Evolutionary conservation across 2,113 vertebrate genomes (phyloP).

Genomic region (Hydrolagus affinis): DNA sequence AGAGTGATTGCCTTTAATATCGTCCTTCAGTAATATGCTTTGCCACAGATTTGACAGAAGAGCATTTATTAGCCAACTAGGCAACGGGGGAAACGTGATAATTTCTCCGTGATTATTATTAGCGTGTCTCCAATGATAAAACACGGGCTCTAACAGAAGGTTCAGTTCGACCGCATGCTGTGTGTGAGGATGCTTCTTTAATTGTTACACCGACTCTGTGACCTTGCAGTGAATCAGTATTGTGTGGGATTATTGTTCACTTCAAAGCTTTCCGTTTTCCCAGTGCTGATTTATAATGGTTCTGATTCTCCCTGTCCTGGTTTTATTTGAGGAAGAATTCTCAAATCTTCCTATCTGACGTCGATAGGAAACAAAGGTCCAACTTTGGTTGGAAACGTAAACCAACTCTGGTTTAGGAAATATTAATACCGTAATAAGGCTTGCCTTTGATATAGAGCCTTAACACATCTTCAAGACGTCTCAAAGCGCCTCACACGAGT

Average conservation of each 20-base stretch:
- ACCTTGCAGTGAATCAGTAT: neutral
- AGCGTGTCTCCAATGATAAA: neutral
- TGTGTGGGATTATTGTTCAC: neutral
- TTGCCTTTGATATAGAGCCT: no score
- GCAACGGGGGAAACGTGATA: neutral
- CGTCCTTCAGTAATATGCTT: neutral
- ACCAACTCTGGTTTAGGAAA: no score
- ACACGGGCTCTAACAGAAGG: neutral
- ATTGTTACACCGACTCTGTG: no score
- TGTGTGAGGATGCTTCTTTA: no score
- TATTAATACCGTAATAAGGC: no score
- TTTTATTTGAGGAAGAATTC: neutral
- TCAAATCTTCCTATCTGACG: no score
- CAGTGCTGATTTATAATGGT: neutral
- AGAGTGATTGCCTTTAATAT: constrained; percentile 17
- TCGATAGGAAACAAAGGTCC: no score
- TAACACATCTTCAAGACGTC: no score
- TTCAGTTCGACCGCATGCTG: neutral
- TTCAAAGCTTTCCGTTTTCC: constrained; percentile 1
- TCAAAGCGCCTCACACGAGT: no score
- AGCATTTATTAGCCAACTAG: neutral
- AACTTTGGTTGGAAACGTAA: no score
- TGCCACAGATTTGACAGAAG: neutral
- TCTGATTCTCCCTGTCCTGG: neutral
- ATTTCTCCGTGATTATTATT: no score